Conservation (phyloP, 2,888 invertebrate genomes). For the Acrobasis consociella region DNA sequence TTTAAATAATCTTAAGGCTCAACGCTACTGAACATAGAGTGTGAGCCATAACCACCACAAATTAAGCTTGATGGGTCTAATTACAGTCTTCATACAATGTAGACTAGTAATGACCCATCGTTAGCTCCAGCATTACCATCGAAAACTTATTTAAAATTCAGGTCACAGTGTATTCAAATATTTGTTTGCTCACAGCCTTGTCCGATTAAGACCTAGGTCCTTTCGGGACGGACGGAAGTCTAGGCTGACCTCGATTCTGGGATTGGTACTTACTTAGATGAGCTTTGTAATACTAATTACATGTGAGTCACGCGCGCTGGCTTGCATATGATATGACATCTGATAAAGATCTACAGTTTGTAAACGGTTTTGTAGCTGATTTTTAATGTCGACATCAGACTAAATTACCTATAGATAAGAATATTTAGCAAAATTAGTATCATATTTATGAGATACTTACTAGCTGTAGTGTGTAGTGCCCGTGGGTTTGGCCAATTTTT, state of each 20-base stretch:
- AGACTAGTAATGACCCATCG: constrained; percentile 10
- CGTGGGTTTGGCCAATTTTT: too few species aligned
- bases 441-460: too few species aligned
- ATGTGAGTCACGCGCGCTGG: constrained; percentile 11
- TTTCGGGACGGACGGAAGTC: constrained; percentile 24
- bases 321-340: constrained; percentile 2
- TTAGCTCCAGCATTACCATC: constrained; percentile 16
- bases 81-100: constrained; percentile 7
- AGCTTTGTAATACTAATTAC: constrained; percentile 16
- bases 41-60: constrained; percentile 1
- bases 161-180: constrained; percentile 25
- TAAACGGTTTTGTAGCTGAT: background rate
- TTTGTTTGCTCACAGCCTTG: constrained; percentile 26
- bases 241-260: constrained; percentile 27
- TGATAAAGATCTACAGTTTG: background rate
- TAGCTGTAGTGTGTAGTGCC: too few species aligned
- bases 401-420: too few species aligned
- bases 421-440: too few species aligned
- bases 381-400: too few species aligned
- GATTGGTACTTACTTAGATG: background rate
- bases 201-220: constrained; percentile 25
- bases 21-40: background rate
- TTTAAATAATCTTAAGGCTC: background rate
- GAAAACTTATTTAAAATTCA: constrained; percentile 25
- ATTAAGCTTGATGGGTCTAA: constrained; percentile 9